A percentile compares a stretch with the other conserved stretches of the same genome.
These are phyloP conservation scores for Nephrotoma guestfalica DNA, from an alignment of 2,888 invertebrate species.

Conservation along the genomic window DNA sequence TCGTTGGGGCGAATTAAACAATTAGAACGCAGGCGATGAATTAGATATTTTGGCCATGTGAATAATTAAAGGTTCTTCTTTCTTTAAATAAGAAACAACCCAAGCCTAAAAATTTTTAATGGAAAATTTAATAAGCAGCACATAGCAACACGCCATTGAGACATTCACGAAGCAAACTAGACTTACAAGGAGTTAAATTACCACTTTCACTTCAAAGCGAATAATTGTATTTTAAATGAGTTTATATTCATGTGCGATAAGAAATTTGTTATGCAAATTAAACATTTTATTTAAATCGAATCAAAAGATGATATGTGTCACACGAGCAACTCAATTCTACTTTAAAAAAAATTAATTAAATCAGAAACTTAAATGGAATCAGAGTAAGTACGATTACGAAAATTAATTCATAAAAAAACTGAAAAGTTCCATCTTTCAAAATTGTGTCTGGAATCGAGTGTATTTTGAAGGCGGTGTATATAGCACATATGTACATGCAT, in stretches of 20 bases:
- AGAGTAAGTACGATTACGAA: not conserved
- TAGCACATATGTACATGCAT: no score
- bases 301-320: not conserved
- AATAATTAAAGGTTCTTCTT: no score
- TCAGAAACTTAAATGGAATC: not conserved
- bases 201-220: not conserved
- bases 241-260: not conserved
- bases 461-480: not conserved
- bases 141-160: no score
- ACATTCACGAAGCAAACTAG: not conserved
- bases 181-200: not conserved
- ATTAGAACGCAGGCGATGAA: no score
- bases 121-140: no score
- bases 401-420: not conserved
- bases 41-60: no score
- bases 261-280: not conserved
- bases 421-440: not conserved
- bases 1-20: no score
- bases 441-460: not conserved
- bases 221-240: not conserved
- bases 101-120: no score
- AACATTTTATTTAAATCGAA: not conserved
- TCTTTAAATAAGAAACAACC: no score
- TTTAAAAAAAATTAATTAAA: not conserved
- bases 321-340: not conserved